Conservation (phyloP, 2,888 invertebrate species). For the Pristionchus japonicus region DNA sequence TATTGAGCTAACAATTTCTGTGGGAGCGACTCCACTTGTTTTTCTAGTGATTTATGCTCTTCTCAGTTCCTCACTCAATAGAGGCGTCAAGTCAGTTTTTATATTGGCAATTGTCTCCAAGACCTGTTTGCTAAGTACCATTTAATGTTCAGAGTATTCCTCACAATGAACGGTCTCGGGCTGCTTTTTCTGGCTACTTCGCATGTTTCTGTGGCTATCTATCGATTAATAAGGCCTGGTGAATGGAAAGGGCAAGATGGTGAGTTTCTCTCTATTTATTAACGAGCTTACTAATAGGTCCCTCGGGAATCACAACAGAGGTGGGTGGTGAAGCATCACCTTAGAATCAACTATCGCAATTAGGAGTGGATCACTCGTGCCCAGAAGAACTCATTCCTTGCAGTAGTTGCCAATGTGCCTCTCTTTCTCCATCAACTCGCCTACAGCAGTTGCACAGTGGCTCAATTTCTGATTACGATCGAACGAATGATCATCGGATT, state of each 20-base stretch:
- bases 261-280: background rate
- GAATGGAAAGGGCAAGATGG: background rate
- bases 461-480: background rate
- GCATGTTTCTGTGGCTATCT: background rate
- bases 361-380: background rate
- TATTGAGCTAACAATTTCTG: background rate
- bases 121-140: too few species aligned
- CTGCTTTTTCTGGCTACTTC: background rate
- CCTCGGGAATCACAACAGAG: background rate
- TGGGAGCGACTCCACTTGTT: background rate
- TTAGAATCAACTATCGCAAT: too few species aligned
- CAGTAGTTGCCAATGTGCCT: background rate
- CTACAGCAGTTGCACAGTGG: background rate
- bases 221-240: background rate
- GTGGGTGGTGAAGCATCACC: background rate
- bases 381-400: background rate
- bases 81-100: background rate
- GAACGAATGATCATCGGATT: slow-evolving; percentile 9
- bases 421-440: slow-evolving; percentile 24
- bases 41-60: background rate
- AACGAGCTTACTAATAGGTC: too few species aligned
- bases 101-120: too few species aligned
- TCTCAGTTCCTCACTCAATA: background rate
- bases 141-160: background rate
- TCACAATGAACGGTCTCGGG: background rate